Evolutionary conservation across 2,888 invertebrate genomes (phyloP), one percentile per base, ranked within the genome.

Genomic region (Drosophila limbata): DNA sequence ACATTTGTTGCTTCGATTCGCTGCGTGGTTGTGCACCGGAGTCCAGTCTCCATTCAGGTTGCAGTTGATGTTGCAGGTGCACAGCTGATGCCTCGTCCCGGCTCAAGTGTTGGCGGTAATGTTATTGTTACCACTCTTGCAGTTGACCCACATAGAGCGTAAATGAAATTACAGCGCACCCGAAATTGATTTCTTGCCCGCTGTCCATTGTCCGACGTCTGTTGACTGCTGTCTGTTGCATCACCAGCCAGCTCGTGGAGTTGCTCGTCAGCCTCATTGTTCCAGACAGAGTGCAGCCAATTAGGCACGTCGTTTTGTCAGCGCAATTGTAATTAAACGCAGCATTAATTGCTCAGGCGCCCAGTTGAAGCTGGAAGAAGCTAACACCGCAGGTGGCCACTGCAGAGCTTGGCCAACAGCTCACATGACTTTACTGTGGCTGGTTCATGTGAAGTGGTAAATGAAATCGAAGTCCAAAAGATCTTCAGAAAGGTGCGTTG

Each of bases 91-190:
- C 31, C 51, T 21, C n/a, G 37, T 25, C 21, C 44, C 42, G 59
- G 40, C 39, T 66, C 59, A 62, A 86, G 84, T 84, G 84, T 86
- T 68, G 79, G 68, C 66, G 72, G 72, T 81, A 84, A 84, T 84
- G 81, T 69, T 73, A 75, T 81, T 86, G 86, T 81, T 84, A 70
- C 86, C 84, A 76, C 86, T 76, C 70, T 66, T 52, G 73, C 65
- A 59, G 79, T 64, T 84, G 84, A 84, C 84, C 84, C 84, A 86
- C 86, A 79, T 84, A 15, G 73, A 76, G 83, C 70, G 77, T 65
- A 84, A 84, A 86, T 86, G 70, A 81, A 86, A 81, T 80, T 80
- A 77, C 79, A 44, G 70, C 19, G 52, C 39, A 45, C 62, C 59
- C 52, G 48, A 82, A 85, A 77, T 75, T 71, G 74, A 85, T 81